phyloP scores from a whole-genome alignment of 2,113 vertebrate species.

The Microtus montanus region DNA sequence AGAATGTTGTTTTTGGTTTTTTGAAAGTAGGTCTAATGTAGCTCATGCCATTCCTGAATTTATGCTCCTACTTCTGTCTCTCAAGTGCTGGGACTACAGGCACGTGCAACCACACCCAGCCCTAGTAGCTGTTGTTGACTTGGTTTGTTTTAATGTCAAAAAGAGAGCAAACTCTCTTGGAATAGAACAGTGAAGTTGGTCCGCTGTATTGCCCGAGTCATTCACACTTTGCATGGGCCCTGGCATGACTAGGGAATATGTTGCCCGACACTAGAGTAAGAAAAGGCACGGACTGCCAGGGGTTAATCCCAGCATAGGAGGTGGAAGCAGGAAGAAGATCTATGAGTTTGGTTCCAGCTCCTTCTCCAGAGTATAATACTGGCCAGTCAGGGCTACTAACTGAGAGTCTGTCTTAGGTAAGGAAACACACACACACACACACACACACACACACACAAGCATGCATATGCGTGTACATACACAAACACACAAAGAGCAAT shows the following conservation, averaged over 20 bases:
- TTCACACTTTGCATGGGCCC: fast-evolving
- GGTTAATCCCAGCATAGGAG: background rate
- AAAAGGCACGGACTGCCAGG: too few species aligned
- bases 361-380: background rate
- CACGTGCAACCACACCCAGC: too few species aligned
- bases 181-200: background rate
- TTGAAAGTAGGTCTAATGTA: background rate
- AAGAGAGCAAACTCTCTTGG: background rate
- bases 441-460: background rate
- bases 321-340: background rate
- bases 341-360: too few species aligned
- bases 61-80: too few species aligned
- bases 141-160: background rate
- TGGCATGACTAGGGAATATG: background rate
- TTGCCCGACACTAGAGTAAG: background rate
- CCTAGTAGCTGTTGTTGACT: background rate
- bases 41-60: background rate
- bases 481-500: background rate
- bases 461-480: too few species aligned
- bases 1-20: background rate
- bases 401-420: background rate
- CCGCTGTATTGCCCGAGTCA: too few species aligned
- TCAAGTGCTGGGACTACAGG: background rate
- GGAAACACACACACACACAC: background rate
- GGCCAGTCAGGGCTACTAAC: background rate